These are phyloP conservation scores for Notodonta ziczac DNA, from an alignment of 2,888 invertebrate species.

Conservation along the genomic window DNA sequence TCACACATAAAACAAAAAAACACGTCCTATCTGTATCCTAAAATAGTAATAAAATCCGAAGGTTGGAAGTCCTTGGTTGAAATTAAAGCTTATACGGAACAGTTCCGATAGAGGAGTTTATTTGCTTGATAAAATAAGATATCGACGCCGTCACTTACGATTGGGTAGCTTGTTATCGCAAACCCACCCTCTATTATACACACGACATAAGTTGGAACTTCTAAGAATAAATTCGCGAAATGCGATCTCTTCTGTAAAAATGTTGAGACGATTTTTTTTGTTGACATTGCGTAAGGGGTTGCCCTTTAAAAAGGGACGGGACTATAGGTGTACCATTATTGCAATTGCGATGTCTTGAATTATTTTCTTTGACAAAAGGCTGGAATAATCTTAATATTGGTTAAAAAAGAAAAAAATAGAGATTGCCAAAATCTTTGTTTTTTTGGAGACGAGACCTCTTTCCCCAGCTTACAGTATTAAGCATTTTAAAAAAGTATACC, in stretches of 20 bases:
- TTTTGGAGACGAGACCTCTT: too few relatives aligned
- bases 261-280: conserved; percentile 1
- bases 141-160: conserved; percentile 28
- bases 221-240: conserved; percentile 26
- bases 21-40: conserved; percentile 25
- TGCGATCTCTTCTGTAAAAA: conserved; percentile 19
- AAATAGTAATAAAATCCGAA: conserved; percentile 12
- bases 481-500: too few relatives aligned
- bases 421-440: too few relatives aligned
- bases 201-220: conserved; percentile 17
- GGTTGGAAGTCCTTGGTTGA: background rate
- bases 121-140: conserved; percentile 22
- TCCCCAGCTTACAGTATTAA: too few relatives aligned
- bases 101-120: conserved; percentile 15
- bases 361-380: too few relatives aligned
- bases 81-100: conserved; percentile 11
- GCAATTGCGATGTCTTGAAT: too few relatives aligned
- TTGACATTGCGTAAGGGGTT: background rate
- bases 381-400: too few relatives aligned
- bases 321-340: background rate
- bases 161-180: conserved; percentile 37
- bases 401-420: too few relatives aligned
- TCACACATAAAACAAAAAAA: conserved; percentile 4
- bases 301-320: background rate
- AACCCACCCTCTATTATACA: conserved; percentile 27